phyloP scores from a whole-genome alignment of 2,888 invertebrate genomes.

The Colletes collaris region DNA sequence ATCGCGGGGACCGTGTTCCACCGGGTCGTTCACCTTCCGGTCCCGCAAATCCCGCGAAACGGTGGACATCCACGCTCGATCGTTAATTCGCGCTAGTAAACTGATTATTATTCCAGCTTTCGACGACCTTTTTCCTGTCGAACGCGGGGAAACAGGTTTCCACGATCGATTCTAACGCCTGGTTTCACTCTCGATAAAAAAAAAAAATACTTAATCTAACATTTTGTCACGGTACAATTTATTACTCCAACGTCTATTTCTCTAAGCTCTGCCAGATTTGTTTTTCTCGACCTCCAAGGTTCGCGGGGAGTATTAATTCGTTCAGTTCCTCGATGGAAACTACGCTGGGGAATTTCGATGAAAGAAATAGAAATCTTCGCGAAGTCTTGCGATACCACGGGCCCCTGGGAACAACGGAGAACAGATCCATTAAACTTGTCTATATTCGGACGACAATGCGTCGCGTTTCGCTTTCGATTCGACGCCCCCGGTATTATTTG shows the following conservation, averaged over 20 bases:
- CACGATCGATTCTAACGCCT: too few species aligned
- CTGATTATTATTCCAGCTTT: background rate
- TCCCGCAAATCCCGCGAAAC: background rate
- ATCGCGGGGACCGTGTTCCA: background rate
- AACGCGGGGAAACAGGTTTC: conserved; percentile 20
- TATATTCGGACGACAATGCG: conserved; percentile 62
- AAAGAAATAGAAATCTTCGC: conserved; percentile 57
- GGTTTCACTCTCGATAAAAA: too few species aligned
- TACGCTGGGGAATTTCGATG: background rate
- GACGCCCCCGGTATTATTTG: conserved; percentile 42
- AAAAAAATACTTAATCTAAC: too few species aligned
- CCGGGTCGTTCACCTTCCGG: background rate
- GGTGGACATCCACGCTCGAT: background rate
- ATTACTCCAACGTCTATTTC: too few species aligned
- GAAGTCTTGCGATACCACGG: conserved; percentile 62
- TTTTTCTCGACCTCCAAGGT: too few species aligned
- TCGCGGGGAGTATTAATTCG: too few species aligned
- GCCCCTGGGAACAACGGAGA: conserved; percentile 65
- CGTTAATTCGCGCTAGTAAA: background rate
- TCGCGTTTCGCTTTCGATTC: conserved; percentile 64
- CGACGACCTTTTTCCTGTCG: background rate
- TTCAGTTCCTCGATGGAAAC: too few species aligned
- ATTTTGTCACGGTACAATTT: too few species aligned
- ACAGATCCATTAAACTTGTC: conserved; percentile 46
- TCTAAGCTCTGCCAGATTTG: too few species aligned